Evolutionary conservation across 2,888 invertebrate species (phyloP), one percentile per base, ranked within the genome.

Genomic region (Cephus sareptanus): DNA sequence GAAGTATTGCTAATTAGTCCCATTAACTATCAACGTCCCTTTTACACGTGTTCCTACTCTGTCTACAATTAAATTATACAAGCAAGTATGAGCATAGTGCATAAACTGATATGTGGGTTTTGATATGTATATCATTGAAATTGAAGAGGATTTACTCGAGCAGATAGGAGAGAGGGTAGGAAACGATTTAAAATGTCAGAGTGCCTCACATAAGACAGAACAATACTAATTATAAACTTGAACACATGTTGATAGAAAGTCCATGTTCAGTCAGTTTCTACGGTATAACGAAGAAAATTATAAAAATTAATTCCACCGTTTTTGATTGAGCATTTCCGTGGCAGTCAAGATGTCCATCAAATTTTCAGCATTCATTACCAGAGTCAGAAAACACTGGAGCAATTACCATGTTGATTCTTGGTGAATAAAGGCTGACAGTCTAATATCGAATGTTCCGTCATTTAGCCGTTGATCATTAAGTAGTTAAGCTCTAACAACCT

Each of bases 321-420:
- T 87, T 86, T 85, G 87, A 89, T 88, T 79, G 85, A 86, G 81
- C 79, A 85, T 85, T 89, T 89, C 85, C 87, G 86, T 82, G 76
- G 75, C 56, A 75, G 75, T 56, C 71, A 71, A 71, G 71, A 71
- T 71, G 31, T 31, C 71, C 31, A 23, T 71, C 31, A 34, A 71
- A 71, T 71, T 12, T 71, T 71, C 33, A 71, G 31, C 71, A 31
- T 31, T 34, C 71, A 34, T 71, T 71, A 71, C 15, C 13, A 71
- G 31, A 71, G 33, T 31, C 33, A 34, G 71, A 71, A 71, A 71
- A 31, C 71, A 13, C 15, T 31, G 31, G 33, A 9, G 6, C 71
- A 71, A 71, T 71, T 71, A 71, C 71, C 71, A 34, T 34, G 71
- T 34, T 71, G 13, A 34, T 31, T 56, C 31, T 13, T 23, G 31